Evolutionary conservation across 2,797 vertebrate species (phyloP), one percentile per base, ranked within the genome.

Genomic region (Psittacula derbiana): DNA sequence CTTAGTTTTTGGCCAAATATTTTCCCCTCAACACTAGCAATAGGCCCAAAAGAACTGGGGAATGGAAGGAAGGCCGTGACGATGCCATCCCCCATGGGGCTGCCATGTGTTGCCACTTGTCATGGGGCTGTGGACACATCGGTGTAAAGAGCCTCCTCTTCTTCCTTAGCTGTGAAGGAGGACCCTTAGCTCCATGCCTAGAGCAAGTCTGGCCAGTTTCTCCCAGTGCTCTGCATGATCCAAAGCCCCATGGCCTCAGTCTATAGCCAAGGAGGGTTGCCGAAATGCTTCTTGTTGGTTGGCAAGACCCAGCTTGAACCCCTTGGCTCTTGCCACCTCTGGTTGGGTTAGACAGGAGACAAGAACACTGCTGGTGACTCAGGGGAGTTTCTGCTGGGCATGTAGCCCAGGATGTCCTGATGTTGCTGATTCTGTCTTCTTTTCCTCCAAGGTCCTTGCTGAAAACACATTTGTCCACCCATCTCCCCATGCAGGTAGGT

Each of bases 41-140:
- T 25, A 31, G 40, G 14, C 3, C 3, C 30, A 70, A 58, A 11
- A 17, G 55, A 55, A 36, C 30, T 24, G 30, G 19, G 21, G 18
- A 27, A 41, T 87, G n/a, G 14, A 73, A 73, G 50, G 40, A 85
- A 41, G 20, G 40, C 28, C 49, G 71, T 53, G 57, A n/a, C 58
- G 64, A 11, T 55, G 79, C 43, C 4, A 1, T 52, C 10, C 23
- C 38, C 23, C 9, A 15, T 0, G 2, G n/a, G 44, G 40, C 65
- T 84, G 36, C 40, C 47, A 9, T 31, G 14, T 18, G 16, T 11
- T 72, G 46, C 8, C 40, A 28, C 57, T 80, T 76, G 44, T 31
- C 58, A 72, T 19, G 18, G 28, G 46, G n/a, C 46, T 2, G 1
- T 55, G 46, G 30, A 15, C n/a, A 36, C 28, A 13, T 1, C 0